Conservation (phyloP, 2,797 vertebrate genomes). For the Arctocebus calabarensis region DNA sequence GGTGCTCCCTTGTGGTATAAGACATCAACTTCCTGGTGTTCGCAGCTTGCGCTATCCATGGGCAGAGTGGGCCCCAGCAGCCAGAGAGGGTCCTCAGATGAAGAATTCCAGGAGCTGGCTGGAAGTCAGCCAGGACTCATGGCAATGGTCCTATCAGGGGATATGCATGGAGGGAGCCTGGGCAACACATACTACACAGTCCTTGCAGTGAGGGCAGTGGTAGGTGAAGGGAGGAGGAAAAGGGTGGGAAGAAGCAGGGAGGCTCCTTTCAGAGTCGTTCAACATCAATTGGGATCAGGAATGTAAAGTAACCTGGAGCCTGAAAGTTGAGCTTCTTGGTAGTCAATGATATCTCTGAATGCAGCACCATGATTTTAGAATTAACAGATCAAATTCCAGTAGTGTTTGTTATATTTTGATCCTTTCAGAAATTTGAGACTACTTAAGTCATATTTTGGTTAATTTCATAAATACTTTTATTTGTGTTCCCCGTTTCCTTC, state of each 20-base stretch:
- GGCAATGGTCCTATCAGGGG: background rate
- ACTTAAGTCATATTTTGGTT: background rate
- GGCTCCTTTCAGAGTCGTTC: background rate
- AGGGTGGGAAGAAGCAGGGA: background rate
- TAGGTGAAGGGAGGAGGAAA: background rate
- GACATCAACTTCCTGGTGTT: background rate
- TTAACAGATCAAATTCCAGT: conserved; percentile 20
- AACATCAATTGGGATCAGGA: background rate
- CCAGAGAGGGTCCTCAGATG: background rate
- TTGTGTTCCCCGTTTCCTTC: background rate
- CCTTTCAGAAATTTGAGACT: background rate
- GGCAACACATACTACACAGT: background rate
- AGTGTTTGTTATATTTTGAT: background rate
- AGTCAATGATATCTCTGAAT: background rate
- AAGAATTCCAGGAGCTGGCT: background rate
- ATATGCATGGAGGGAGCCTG: background rate
- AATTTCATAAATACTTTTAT: conserved; percentile 15
- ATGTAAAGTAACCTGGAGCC: background rate
- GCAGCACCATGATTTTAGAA: background rate
- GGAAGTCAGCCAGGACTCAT: background rate
- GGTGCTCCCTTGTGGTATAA: background rate
- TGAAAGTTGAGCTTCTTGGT: background rate
- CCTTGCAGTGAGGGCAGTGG: background rate
- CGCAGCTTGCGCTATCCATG: background rate
- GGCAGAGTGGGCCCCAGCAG: background rate